Percentiles rank a stretch among this genome's conserved stretches.
Conservation (phyloP, 2,888 invertebrate species). For the Pachymerium ferrugineum region DNA sequence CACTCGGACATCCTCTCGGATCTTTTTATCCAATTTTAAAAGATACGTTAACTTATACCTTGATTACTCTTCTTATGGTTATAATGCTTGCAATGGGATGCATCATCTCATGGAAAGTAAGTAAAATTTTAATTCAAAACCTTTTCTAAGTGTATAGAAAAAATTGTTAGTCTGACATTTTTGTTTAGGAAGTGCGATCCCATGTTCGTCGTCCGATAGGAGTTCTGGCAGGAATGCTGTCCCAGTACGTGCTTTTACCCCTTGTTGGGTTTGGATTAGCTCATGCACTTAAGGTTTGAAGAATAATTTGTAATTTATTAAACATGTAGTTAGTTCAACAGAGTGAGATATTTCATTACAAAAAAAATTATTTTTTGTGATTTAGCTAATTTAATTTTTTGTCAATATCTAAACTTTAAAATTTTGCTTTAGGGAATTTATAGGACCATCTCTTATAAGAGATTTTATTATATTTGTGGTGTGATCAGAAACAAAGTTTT, state of each 20-base stretch:
- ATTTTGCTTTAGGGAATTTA: too few species aligned
- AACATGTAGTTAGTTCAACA: too few species aligned
- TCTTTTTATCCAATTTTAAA: too few species aligned
- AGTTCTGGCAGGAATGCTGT: conserved; percentile 40
- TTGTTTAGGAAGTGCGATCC: conserved; percentile 35
- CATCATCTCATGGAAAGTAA: conserved; percentile 40
- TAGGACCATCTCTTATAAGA: too few species aligned
- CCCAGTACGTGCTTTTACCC: conserved; percentile 42
- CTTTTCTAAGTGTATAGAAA: not conserved
- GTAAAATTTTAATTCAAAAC: not conserved
- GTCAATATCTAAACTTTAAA: too few species aligned
- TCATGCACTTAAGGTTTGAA: conserved; percentile 39
- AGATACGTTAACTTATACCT: too few species aligned
- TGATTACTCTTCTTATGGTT: conserved; percentile 39
- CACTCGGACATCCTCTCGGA: too few species aligned
- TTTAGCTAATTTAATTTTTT: not conserved
- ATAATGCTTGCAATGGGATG: conserved; percentile 46
- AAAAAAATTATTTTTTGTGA: not conserved
- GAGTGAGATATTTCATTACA: too few species aligned
- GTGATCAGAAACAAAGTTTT: too few species aligned
- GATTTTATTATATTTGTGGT: too few species aligned
- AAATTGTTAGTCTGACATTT: too few species aligned
- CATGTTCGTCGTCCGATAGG: conserved; percentile 40
- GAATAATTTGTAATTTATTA: too few species aligned
- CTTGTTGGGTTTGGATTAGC: conserved; percentile 41